A percentile compares a stretch with the other conserved stretches of the same genome.
phyloP scores from a whole-genome alignment of 2,888 invertebrate genomes.

The Drosophila kanekoi region DNA sequence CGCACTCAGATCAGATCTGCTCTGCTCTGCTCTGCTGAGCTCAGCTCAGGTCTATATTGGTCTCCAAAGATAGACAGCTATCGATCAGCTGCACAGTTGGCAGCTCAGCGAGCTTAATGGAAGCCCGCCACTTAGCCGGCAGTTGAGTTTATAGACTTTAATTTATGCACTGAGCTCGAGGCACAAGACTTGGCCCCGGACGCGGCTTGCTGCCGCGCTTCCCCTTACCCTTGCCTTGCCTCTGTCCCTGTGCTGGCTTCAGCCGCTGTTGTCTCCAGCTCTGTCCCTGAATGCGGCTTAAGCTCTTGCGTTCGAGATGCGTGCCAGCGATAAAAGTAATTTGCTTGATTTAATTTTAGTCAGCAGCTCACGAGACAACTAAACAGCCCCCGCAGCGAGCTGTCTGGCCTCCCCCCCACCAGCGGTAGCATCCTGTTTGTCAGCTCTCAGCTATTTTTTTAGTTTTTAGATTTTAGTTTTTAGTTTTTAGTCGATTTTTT shows the following conservation, averaged over 20 bases:
- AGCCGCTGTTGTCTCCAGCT: constrained; percentile 20
- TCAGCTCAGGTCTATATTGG: constrained; percentile 37
- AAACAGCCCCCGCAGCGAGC: constrained; percentile 61
- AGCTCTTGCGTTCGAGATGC: constrained; percentile 78
- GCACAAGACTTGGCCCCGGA: constrained; percentile 61
- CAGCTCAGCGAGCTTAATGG: constrained; percentile 80
- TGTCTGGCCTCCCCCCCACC: not conserved
- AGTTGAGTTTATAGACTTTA: constrained; percentile 79
- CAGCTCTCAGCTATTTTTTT: constrained; percentile 49
- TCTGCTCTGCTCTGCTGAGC: constrained; percentile 25
- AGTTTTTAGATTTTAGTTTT: constrained; percentile 17
- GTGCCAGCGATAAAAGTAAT: constrained; percentile 80
- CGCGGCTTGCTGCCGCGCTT: constrained; percentile 17
- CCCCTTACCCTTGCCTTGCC: not conserved
- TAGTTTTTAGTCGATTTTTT: constrained; percentile 57
- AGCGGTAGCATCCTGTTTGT: constrained; percentile 71
- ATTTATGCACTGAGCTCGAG: constrained; percentile 73
- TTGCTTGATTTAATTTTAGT: constrained; percentile 80
- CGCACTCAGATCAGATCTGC: constrained; percentile 36
- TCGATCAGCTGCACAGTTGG: constrained; percentile 78
- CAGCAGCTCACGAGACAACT: constrained; percentile 75
- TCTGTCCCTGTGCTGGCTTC: not conserved
- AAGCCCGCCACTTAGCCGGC: constrained; percentile 77
- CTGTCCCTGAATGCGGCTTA: constrained; percentile 68
- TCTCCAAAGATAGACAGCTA: constrained; percentile 71